Percentiles rank a stretch among this genome's conserved stretches.
phyloP scores from a whole-genome alignment of 2,797 vertebrate genomes.

The Acanthurus leucopareius region DNA sequence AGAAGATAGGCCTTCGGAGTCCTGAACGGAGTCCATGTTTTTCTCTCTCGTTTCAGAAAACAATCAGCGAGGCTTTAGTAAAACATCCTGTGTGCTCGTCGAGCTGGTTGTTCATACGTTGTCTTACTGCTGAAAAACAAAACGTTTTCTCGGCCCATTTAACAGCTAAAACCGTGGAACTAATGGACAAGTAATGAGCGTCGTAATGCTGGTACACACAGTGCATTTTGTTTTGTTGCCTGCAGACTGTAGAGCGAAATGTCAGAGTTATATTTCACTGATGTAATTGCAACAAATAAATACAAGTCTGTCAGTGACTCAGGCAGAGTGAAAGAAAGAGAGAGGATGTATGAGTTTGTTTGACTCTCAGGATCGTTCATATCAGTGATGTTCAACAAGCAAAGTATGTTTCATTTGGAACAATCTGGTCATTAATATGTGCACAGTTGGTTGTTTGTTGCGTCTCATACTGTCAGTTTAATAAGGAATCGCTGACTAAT shows the following conservation, averaged over 20 bases:
- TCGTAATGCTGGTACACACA: conserved; percentile 26
- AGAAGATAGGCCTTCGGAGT: conserved; percentile 71
- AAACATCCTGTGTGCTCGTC: background rate
- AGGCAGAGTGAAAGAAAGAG: conserved; percentile 5
- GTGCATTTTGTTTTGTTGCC: conserved; percentile 48
- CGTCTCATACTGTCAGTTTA: background rate
- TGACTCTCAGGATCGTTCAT: background rate
- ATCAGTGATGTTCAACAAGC: background rate
- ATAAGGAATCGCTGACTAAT: too few relatives aligned
- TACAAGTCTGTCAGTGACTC: conserved; percentile 13
- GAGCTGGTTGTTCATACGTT: conserved; percentile 14
- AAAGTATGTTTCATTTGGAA: background rate
- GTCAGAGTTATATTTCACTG: conserved; percentile 44
- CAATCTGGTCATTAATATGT: background rate
- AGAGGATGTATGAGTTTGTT: background rate
- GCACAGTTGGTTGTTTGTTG: background rate
- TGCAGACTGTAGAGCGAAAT: conserved; percentile 44
- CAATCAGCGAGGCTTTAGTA: conserved; percentile 12
- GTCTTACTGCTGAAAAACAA: background rate
- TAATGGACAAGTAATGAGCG: conserved; percentile 51
- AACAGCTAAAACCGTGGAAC: conserved; percentile 59
- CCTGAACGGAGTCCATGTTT: conserved; percentile 38
- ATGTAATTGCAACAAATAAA: conserved; percentile 43
- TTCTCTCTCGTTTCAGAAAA: conserved; percentile 18
- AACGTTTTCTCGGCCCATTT: conserved; percentile 50